Evolutionary conservation across 1,140 invertebrate species (phyloP), one percentile per base, ranked within the genome.

Genomic region (Macrobrachium rosenbergii): DNA sequence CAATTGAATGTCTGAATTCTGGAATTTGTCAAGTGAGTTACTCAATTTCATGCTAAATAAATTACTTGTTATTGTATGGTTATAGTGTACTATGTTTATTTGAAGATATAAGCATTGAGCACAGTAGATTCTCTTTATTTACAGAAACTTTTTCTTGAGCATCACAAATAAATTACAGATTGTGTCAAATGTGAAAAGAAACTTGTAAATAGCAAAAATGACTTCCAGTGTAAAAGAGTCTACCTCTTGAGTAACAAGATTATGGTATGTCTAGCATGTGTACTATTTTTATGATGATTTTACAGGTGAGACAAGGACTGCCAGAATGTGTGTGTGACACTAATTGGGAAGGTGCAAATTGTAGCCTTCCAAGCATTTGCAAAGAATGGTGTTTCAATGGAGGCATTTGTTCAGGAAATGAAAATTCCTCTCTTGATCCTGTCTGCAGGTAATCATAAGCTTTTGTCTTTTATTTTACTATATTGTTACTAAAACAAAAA

Each of bases 341-440:
- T n/a, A 93, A 93, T 16, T 94, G 94, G 93, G 92, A 92, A 17
- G 95, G 95, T 16, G 88, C 91, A 12, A 90, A 92, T 58, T 95
- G 94, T 89, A 92, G 93, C 37, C 87, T 91, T 16, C 92, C 92
- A 6, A 92, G 92, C 3, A 90, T 90, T 37, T 95, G 95, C 90
- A 90, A 91, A 6, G 91, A 92, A 60, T 93, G 92, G 88, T 95
- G 95, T 91, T 91, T 92, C 82, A 94, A 94, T 91, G 92, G 92
- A 45, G 95, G 93, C 45, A 93, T 92, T 14, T 95, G 94, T 88
- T 91, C 59, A 16, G 91, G 92, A 19, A 93, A 91, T 85, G 82
- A 90, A 12, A 92, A 92, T 77, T 77, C 86, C 11, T 78, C 87
- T 62, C 60, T 92, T 6, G 80, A 90, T 60, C 92, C 92, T 14